Percentiles rank a stretch among this genome's conserved stretches.
Evolutionary conservation across 2,113 vertebrate species (phyloP).

Genomic region (Probosciger aterrimus): DNA sequence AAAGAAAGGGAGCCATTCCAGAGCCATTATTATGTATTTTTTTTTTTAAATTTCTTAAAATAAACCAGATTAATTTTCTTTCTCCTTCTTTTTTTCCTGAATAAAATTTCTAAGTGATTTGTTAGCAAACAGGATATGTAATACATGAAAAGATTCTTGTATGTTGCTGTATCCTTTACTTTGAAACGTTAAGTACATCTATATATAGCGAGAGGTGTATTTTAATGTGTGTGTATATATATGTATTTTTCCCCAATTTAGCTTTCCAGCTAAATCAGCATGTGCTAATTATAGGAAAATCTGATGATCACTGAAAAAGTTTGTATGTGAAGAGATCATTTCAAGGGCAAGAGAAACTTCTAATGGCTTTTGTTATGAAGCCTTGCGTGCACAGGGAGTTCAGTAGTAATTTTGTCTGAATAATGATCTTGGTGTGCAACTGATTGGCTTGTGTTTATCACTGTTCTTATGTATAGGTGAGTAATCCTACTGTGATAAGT

Average conservation of each 20-base stretch:
- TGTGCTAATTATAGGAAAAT: not conserved
- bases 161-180: not conserved
- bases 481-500: not conserved
- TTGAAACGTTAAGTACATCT: not conserved
- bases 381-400: not conserved
- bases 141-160: not conserved
- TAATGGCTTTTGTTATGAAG: not conserved
- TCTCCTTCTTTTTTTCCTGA: not conserved
- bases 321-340: not conserved
- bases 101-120: not conserved
- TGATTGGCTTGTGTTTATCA: not conserved
- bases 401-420: not conserved
- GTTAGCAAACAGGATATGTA: not conserved
- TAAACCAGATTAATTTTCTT: not conserved
- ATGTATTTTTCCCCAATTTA: not conserved
- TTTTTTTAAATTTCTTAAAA: not conserved
- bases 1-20: not conserved
- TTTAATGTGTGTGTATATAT: not conserved
- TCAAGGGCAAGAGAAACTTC: not conserved
- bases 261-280: not conserved
- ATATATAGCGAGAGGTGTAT: slow-evolving; percentile 8
- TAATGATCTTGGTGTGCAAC: not conserved
- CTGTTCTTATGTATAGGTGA: not conserved
- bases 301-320: not conserved
- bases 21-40: not conserved